Percentiles rank a stretch among this genome's conserved stretches.
These are phyloP conservation scores for Chloroceryle amazona DNA, from an alignment of 2,797 vertebrate species.

Conservation along the genomic window DNA sequence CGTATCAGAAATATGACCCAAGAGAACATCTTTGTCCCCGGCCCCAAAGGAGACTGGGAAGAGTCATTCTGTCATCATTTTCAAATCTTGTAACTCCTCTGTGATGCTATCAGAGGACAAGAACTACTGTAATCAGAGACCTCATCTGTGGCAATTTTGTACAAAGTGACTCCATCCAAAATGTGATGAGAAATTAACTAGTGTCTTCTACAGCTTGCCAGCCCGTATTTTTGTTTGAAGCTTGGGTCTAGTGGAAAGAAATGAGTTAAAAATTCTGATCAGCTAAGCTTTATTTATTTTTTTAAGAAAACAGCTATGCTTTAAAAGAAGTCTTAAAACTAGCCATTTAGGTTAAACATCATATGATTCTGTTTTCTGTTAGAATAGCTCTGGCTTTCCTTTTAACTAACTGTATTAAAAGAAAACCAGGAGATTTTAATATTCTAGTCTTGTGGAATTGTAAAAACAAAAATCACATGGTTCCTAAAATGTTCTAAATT, in stretches of 20 bases:
- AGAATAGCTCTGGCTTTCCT: neutral
- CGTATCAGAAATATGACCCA: neutral
- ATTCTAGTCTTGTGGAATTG: neutral
- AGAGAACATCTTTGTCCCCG: neutral
- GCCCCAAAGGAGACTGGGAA: neutral
- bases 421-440: neutral
- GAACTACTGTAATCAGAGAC: neutral
- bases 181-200: neutral
- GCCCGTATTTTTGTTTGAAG: neutral
- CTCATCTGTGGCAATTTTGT: neutral
- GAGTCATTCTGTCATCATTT: neutral
- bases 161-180: neutral
- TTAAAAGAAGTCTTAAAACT: neutral
- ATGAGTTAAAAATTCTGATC: neutral
- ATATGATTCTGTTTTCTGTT: neutral
- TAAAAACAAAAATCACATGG: neutral
- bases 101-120: neutral
- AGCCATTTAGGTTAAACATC: neutral
- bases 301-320: neutral
- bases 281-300: neutral
- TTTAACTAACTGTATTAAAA: neutral
- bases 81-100: neutral
- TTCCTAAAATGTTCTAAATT: slow-evolving; percentile 41
- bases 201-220: neutral
- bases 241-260: neutral